Conservation (phyloP, 2,113 vertebrate species). For the Lepisosteus oculatus region DNA sequence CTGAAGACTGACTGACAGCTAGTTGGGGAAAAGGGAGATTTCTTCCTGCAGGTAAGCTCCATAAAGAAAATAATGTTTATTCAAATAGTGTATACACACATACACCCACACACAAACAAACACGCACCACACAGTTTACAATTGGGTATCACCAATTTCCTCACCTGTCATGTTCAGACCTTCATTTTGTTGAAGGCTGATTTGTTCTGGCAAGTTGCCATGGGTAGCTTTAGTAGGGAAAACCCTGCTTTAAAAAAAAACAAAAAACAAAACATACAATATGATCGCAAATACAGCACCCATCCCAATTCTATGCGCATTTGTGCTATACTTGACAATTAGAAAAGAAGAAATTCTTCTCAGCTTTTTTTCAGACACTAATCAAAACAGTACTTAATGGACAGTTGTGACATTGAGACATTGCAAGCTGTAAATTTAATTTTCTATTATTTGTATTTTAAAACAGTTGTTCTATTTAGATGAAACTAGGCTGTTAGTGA, state of each 20-base stretch:
- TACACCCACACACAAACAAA: neutral
- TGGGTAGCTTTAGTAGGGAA: neutral
- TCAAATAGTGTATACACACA: neutral
- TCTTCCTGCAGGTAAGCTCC: slow-evolving; percentile 13
- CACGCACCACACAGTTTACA: neutral
- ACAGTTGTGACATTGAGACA: too few species aligned
- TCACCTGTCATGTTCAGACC: neutral
- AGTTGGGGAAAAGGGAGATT: slow-evolving; percentile 36
- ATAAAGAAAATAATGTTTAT: neutral
- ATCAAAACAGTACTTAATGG: too few species aligned
- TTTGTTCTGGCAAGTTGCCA: neutral
- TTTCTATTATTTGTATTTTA: too few species aligned
- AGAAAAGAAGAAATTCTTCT: too few species aligned
- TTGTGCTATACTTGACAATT: too few species aligned
- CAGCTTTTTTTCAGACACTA: too few species aligned
- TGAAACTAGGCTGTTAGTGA: too few species aligned
- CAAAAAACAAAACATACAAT: too few species aligned
- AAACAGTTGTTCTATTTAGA: too few species aligned
- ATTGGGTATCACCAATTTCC: neutral
- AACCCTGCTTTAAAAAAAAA: neutral
- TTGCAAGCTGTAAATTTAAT: too few species aligned
- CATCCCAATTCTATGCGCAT: too few species aligned
- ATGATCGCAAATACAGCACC: too few species aligned
- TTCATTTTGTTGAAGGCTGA: neutral
- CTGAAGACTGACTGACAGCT: slow-evolving; percentile 17